phyloP scores from a whole-genome alignment of 1,140 invertebrate species.

The Oncopodura yosiiana region DNA sequence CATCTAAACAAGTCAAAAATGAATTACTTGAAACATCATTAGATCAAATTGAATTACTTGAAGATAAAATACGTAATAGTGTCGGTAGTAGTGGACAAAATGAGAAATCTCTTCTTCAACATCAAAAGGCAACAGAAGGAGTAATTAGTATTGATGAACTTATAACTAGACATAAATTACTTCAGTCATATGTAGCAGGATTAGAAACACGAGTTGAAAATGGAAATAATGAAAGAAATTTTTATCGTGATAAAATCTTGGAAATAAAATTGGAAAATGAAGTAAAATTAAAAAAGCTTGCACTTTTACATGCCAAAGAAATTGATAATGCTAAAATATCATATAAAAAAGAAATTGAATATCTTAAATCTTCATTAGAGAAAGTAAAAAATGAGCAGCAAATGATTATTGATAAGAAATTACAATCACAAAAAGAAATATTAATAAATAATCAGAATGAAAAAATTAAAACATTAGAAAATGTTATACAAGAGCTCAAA shows the following conservation, averaged over 20 bases:
- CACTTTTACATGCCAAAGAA: background rate
- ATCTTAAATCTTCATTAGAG: background rate
- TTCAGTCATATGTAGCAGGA: conserved; percentile 2
- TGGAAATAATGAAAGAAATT: conserved; percentile 2
- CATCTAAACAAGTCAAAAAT: background rate
- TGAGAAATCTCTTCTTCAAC: background rate
- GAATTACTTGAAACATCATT: conserved; percentile 2
- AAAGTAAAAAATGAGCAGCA: background rate
- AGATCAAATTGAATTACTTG: conserved; percentile 15
- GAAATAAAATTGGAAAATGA: conserved; percentile 20
- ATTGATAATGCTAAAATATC: conserved; percentile 3
- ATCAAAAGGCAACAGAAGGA: background rate
- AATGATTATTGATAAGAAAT: background rate
- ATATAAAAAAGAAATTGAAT: conserved; percentile 6
- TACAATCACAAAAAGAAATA: background rate
- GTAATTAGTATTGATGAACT: background rate
- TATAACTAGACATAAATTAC: conserved; percentile 9
- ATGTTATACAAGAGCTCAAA: background rate
- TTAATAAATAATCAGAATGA: background rate
- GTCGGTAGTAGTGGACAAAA: background rate
- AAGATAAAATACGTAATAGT: background rate
- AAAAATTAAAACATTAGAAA: background rate
- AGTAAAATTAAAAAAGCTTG: conserved; percentile 1
- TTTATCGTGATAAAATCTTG: conserved; percentile 11
- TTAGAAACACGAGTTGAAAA: conserved; percentile 11